Evolutionary conservation across 1,140 invertebrate genomes (phyloP), one percentile per base, ranked within the genome.

Genomic region (Drosophila littoralis): DNA sequence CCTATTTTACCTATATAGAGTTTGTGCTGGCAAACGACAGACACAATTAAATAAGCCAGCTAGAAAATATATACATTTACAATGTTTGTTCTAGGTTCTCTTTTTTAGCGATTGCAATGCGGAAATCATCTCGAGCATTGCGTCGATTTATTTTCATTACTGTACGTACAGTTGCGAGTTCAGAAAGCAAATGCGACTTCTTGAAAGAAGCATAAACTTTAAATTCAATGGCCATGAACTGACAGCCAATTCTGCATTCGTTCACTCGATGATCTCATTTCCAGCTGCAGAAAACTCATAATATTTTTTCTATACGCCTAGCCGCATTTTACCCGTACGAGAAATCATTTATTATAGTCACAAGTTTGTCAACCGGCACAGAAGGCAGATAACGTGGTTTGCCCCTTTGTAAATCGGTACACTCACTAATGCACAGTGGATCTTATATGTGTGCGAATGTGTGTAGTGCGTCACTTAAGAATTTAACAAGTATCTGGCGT

Each of bases 251-350:
- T 48, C 46, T 12, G 46, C 46, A 22, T 43, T 17, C 9, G 36
- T 8, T 38, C 46, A 17, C 7, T 48, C 46, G 69, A 78, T 81
- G 80, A 81, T 75, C 70, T 81, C 79, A 81, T 83, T 75, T 48
- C 10, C 50, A 58, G 70, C 32, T 82, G 79, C 80, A 83, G 79
- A 83, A 81, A 82, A 82, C 79, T 82, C 76, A 50, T 57, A 67
- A 38, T 33, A 45, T 51, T 42, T 52, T 52, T 35, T 13, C 13
- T 6, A 17, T 36, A 12, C 4, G 45, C 8, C 0, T 46, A 17
- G 8, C 7, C 15, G 45, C 9, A 9, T 22, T 17, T 9, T 46
- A 46, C 15, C 35, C 52, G 36, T 22, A 28, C 10, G 10, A 17
- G 50, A 51, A 51, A 51, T 12, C 5, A 55, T 38, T 17, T n/a